Percentiles rank a stretch among this genome's conserved stretches.
Conservation (phyloP, 2,113 vertebrate species). For the Sturnus vulgaris region DNA sequence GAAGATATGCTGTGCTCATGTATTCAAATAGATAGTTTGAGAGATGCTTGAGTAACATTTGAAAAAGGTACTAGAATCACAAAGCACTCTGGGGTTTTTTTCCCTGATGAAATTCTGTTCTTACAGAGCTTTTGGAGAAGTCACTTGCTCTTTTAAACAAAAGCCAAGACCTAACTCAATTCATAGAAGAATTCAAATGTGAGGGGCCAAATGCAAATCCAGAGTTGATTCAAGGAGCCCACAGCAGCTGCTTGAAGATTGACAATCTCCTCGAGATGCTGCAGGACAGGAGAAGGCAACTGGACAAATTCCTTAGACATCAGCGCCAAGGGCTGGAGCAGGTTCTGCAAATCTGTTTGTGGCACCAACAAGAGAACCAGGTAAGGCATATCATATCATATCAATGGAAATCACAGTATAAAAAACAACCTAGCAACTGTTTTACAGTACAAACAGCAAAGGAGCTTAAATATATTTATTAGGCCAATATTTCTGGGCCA, state of each 20-base stretch:
- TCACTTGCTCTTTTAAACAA: slow-evolving; percentile 86
- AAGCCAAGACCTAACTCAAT: slow-evolving; percentile 82
- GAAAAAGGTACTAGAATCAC: background rate
- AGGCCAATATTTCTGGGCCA: background rate
- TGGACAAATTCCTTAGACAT: slow-evolving; percentile 75
- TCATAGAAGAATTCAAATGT: slow-evolving; percentile 80
- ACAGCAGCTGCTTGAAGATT: slow-evolving; percentile 77
- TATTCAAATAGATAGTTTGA: background rate
- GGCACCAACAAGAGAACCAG: slow-evolving; percentile 80
- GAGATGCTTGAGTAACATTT: background rate
- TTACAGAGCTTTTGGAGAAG: slow-evolving; percentile 82
- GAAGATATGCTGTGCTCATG: fast-evolving
- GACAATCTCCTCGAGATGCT: slow-evolving; percentile 85
- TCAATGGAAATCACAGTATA: background rate
- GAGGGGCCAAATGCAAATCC: slow-evolving; percentile 75
- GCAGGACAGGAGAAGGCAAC: slow-evolving; percentile 83
- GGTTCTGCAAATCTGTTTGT: slow-evolving; percentile 74
- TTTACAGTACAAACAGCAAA: background rate
- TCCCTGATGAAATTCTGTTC: background rate
- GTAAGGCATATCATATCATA: slow-evolving; percentile 24
- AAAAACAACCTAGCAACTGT: background rate
- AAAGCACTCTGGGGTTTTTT: background rate
- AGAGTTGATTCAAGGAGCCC: slow-evolving; percentile 71
- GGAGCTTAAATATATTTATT: background rate
- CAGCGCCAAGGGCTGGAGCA: slow-evolving; percentile 71